A percentile compares a stretch with the other conserved stretches of the same genome.
Evolutionary conservation across 2,888 invertebrate genomes (phyloP).

Genomic region (Amblyteles armatorius): DNA sequence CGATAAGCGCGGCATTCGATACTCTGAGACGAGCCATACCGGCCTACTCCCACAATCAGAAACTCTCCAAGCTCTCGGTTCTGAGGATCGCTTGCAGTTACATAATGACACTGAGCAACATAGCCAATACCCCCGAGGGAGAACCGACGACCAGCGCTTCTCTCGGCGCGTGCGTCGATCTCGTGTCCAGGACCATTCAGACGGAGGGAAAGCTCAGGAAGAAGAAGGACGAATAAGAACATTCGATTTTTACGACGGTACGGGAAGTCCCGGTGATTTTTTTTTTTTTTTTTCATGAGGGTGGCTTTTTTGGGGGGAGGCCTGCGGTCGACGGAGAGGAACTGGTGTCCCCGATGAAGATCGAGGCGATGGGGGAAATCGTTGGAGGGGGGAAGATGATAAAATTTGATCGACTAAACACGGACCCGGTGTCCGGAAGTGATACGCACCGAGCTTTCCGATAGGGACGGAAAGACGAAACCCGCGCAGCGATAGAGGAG

Average conservation of each 20-base stretch:
- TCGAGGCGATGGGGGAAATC: conserved; percentile 1
- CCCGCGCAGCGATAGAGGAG: not conserved
- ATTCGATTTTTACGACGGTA: not conserved
- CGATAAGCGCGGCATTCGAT: conserved; percentile 98
- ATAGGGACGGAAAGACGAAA: conserved; percentile 2
- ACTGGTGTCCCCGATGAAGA: conserved; percentile 51
- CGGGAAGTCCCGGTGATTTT: conserved; percentile 42
- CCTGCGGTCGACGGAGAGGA: conserved; percentile 39
- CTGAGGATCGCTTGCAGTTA: conserved; percentile 97
- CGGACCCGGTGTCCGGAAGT: conserved; percentile 44
- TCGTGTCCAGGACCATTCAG: conserved; percentile 96
- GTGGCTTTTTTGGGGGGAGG: not conserved
- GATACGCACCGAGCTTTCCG: conserved; percentile 2
- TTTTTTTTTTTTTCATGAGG: conserved; percentile 25
- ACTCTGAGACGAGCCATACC: conserved; percentile 94
- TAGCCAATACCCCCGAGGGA: conserved; percentile 86
- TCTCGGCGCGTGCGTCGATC: conserved; percentile 92
- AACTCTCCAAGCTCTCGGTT: conserved; percentile 96
- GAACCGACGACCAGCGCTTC: conserved; percentile 88
- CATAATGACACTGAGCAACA: conserved; percentile 93
- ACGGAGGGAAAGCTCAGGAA: conserved; percentile 95
- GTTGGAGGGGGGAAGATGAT: not conserved
- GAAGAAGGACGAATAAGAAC: conserved; percentile 90
- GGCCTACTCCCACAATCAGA: conserved; percentile 96
- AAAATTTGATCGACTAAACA: conserved; percentile 8